Conservation (phyloP, 2,113 vertebrate species). For the Cyanistes caeruleus region DNA sequence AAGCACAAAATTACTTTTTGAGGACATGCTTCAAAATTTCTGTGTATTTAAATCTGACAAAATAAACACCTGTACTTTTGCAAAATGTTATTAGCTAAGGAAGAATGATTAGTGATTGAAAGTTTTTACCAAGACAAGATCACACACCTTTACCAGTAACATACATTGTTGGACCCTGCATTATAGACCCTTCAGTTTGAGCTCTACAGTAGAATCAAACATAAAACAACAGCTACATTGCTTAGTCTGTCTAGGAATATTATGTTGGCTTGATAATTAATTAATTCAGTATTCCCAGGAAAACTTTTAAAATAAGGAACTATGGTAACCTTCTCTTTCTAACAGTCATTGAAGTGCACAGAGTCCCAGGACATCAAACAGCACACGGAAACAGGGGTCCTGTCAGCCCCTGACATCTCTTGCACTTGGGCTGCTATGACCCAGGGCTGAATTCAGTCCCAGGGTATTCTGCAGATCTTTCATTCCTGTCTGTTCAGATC, state of each 20-base stretch:
- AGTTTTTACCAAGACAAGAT: not conserved
- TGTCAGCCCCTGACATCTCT: accelerated
- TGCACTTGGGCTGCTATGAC: accelerated
- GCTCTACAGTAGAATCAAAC: not conserved
- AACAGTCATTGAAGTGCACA: not conserved
- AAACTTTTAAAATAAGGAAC: not conserved
- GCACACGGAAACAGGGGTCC: not conserved
- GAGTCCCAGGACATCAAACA: accelerated
- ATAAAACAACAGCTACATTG: not conserved
- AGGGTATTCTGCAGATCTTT: not conserved
- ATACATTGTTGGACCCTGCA: not conserved
- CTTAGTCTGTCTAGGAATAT: not conserved
- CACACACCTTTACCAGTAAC: not conserved
- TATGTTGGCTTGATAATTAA: not conserved
- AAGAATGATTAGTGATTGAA: not conserved
- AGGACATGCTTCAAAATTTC: not conserved
- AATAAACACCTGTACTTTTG: not conserved
- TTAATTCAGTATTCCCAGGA: not conserved
- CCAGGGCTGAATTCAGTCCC: not conserved
- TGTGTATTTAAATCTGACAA: not conserved
- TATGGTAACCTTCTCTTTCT: not conserved
- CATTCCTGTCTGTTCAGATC: not conserved
- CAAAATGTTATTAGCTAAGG: not conserved
- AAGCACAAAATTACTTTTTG: not conserved
- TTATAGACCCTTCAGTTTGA: not conserved